A percentile compares a stretch with the other conserved stretches of the same genome.
Evolutionary conservation across 2,797 vertebrate genomes (phyloP).

Genomic region (Karalla daura): DNA sequence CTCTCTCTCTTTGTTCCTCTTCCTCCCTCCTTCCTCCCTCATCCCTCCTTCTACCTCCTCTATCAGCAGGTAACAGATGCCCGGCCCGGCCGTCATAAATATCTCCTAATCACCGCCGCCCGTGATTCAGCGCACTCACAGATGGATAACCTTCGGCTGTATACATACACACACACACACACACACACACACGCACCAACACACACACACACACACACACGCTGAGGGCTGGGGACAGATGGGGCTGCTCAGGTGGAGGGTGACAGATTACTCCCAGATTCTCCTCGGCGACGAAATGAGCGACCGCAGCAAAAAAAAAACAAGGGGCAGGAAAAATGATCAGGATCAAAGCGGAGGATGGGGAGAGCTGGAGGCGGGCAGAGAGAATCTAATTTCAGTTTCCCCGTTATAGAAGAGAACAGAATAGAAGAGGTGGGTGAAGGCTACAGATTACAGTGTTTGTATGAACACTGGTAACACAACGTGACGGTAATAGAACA

Average conservation of each 20-base stretch:
- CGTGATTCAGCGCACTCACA: conserved; percentile 53
- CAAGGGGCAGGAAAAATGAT: neutral
- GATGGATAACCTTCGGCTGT: conserved; percentile 37
- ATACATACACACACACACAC: conserved; percentile 25
- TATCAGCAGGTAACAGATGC: conserved; percentile 50
- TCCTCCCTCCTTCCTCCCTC: neutral
- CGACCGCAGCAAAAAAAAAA: neutral
- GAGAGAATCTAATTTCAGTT: no score
- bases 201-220: conserved; percentile 22
- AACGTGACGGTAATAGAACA: no score
- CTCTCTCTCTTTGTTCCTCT: conserved; percentile 11
- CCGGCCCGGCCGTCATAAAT: conserved; percentile 46
- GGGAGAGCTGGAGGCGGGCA: conserved; percentile 18
- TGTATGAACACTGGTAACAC: no score
- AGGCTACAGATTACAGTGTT: no score
- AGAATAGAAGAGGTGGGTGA: neutral
- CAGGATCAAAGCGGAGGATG: conserved; percentile 19
- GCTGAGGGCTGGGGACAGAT: conserved; percentile 45
- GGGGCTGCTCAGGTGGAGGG: conserved; percentile 31
- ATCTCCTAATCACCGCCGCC: conserved; percentile 42
- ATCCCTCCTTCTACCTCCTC: conserved; percentile 8
- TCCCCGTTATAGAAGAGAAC: no score
- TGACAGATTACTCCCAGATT: conserved; percentile 48
- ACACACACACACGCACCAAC: conserved; percentile 15
- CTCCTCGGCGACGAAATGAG: conserved; percentile 22